These are phyloP conservation scores for Lathronympha strigana DNA, from an alignment of 2,888 invertebrate species.

Conservation along the genomic window DNA sequence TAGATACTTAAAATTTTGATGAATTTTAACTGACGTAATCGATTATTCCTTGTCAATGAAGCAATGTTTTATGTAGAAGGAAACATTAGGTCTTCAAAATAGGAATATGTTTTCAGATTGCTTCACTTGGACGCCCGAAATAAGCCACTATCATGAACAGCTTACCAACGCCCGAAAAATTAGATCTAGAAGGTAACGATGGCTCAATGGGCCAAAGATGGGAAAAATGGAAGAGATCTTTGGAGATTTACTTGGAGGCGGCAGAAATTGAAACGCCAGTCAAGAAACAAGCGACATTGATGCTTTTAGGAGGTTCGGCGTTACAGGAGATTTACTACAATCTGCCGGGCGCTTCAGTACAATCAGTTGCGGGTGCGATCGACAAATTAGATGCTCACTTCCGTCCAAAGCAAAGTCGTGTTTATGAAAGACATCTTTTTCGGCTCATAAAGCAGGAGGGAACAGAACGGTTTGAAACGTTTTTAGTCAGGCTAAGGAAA, in stretches of 20 bases:
- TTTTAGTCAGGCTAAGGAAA: neutral
- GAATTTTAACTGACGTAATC: too few species aligned
- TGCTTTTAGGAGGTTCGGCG: neutral
- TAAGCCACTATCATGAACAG: neutral
- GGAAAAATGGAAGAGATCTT: neutral
- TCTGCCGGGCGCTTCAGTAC: neutral
- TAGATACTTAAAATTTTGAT: too few species aligned
- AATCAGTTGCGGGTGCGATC: neutral
- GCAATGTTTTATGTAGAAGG: neutral
- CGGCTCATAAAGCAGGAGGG: neutral
- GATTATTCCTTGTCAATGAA: too few species aligned
- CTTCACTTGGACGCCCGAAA: neutral
- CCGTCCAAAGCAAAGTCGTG: neutral
- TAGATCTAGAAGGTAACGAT: neutral
- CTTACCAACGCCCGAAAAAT: neutral
- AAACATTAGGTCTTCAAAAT: neutral
- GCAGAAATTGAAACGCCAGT: neutral
- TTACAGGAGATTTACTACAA: neutral
- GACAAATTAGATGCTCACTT: neutral
- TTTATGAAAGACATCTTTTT: neutral
- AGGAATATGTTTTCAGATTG: neutral
- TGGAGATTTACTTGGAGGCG: neutral
- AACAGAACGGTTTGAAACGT: neutral
- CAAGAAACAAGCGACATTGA: neutral
- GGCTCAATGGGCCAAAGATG: neutral